Percentiles rank a stretch among this genome's conserved stretches.
These are phyloP conservation scores for Charina bottae DNA, from an alignment of 2,113 vertebrate genomes.

Conservation along the genomic window DNA sequence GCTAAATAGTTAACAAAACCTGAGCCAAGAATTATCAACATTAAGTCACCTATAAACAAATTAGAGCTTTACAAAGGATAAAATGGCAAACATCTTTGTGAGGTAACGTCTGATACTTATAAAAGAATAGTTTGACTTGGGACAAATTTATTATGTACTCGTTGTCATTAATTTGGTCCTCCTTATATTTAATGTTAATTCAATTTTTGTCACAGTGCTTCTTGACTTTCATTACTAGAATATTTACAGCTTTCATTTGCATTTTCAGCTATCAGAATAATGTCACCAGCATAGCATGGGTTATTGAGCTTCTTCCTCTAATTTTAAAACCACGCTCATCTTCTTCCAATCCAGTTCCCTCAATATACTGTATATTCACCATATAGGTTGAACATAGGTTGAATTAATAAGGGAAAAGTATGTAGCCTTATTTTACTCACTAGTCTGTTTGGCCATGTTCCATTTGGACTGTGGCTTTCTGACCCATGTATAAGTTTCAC, in stretches of 20 bases:
- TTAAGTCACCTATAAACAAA: neutral
- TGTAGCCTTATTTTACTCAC: no score
- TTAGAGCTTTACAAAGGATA: neutral
- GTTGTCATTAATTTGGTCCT: neutral
- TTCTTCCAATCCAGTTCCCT: neutral
- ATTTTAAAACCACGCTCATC: neutral
- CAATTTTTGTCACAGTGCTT: neutral
- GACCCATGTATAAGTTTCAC: no score
- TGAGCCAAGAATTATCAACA: neutral
- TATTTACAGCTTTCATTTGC: neutral
- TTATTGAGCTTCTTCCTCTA: neutral
- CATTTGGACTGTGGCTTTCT: no score
- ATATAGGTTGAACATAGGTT: neutral
- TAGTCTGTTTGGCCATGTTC: no score
- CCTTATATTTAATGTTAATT: neutral
- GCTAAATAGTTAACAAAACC: neutral
- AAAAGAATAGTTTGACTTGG: neutral
- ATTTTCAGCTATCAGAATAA: neutral
- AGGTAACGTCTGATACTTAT: neutral
- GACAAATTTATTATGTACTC: neutral
- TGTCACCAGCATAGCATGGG: neutral
- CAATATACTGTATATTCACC: neutral
- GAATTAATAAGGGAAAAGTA: no score
- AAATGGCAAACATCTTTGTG: neutral
- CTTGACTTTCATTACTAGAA: neutral